Evolutionary conservation across 2,888 invertebrate species (phyloP), one percentile per base, ranked within the genome.

Genomic region (Leptopilina drosophilae): DNA sequence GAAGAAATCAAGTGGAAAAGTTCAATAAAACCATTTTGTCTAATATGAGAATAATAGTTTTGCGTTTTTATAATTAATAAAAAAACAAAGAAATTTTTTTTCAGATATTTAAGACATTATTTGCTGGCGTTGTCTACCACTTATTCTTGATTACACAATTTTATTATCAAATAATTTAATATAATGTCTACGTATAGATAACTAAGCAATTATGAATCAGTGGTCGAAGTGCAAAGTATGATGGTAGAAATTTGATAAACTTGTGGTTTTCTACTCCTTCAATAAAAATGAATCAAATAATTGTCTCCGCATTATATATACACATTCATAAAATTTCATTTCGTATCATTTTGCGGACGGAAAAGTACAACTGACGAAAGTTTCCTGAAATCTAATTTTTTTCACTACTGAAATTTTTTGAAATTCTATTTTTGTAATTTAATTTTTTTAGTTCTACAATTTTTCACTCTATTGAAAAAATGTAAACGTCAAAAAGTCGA

Each of bases 191-290:
- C 3, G 26, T 26, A 26, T 49, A 65, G 65, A 65, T 65, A 65
- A 65, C 65, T n/a, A 65, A 40, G 26, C 12, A 65, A 65, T 65
- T 65, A 65, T 65, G 65, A 65, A 65, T 65, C 65, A 65, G 40
- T 40, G 65, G 40, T 65, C 65, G 40, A 65, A 65, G 65, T 65
- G 65, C 65, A 65, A 65, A 65, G 65, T 65, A 65, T 65, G 33
- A 33, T 64, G 62, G 20, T 20, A 20, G 62, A 62, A 62, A 65
- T 65, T 65, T 14, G 65, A 65, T 65, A 65, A 65, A 65, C 40
- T 14, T 5, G 42, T 40, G 33, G 65, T 40, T 40, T 65, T 33
- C 14, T 8, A 26, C 26, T 65, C 7, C 6, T 40, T 65, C 42
- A 65, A 40, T 42, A 40, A 65, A 40, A 40, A 62, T 62, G 42